Percentiles rank a stretch among this genome's conserved stretches.
phyloP scores from a whole-genome alignment of 2,797 vertebrate genomes.

The Sebastes baramenuke region DNA sequence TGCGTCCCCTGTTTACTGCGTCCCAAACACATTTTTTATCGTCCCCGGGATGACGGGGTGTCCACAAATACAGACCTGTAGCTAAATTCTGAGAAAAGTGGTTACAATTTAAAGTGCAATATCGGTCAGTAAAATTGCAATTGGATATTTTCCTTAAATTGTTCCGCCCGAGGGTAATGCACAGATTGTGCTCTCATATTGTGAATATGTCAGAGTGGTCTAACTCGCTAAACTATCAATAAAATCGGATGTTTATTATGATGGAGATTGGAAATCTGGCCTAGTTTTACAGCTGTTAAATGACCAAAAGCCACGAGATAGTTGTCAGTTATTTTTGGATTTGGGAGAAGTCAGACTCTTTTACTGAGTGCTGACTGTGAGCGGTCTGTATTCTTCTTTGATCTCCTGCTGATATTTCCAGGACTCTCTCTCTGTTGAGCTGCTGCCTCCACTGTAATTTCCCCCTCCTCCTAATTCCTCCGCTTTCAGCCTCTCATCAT shows the following conservation, averaged over 20 bases:
- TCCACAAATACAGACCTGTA: not conserved
- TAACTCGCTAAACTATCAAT: not conserved
- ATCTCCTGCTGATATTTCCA: conserved; percentile 60
- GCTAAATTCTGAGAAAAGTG: not conserved
- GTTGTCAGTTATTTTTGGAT: conserved; percentile 46
- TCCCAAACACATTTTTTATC: too few species aligned
- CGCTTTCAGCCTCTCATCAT: conserved; percentile 51
- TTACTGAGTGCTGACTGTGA: conserved; percentile 22
- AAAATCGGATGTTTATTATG: not conserved
- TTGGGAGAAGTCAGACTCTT: conserved; percentile 39
- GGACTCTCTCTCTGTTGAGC: not conserved
- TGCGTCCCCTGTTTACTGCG: too few species aligned
- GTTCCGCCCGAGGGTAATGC: not conserved
- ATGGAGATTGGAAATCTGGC: not conserved
- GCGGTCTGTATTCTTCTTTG: conserved; percentile 45
- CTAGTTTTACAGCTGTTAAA: conserved; percentile 30
- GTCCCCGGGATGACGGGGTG: too few species aligned
- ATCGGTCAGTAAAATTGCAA: not conserved
- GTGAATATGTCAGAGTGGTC: not conserved
- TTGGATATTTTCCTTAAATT: not conserved
- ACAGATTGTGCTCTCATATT: not conserved
- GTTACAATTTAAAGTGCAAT: not conserved
- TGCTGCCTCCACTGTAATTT: conserved; percentile 42
- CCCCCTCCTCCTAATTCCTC: conserved; percentile 37
- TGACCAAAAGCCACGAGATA: conserved; percentile 10